phyloP scores from a whole-genome alignment of 2,113 vertebrate species.

The Apodemus speciosus region DNA sequence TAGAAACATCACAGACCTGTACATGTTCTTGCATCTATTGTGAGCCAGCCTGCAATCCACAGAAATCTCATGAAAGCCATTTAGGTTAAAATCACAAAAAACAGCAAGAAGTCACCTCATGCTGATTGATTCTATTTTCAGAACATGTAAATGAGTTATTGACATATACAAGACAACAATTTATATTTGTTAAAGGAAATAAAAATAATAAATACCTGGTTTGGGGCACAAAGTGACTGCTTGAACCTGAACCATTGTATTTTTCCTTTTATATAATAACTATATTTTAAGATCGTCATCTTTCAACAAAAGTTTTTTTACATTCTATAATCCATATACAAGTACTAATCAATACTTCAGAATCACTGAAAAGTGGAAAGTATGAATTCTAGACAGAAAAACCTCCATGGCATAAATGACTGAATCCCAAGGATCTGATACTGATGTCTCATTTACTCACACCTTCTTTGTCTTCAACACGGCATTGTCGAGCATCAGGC shows the following conservation, averaged over 20 bases:
- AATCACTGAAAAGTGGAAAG: neutral
- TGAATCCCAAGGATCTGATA: neutral
- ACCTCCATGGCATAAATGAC: neutral
- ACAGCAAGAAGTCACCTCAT: neutral
- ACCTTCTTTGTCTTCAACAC: neutral
- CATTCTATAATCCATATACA: neutral
- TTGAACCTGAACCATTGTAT: neutral
- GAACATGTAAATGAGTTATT: neutral
- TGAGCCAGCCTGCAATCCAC: neutral
- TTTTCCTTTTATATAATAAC: neutral
- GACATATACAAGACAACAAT: neutral
- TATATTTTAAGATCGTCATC: neutral
- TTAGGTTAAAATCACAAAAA: neutral
- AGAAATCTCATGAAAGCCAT: neutral
- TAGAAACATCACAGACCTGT: neutral
- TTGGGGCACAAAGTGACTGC: neutral
- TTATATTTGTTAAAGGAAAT: neutral
- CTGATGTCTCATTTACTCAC: neutral
- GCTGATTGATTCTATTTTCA: neutral
- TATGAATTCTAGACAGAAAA: neutral
- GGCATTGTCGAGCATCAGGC: neutral
- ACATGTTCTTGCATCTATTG: neutral
- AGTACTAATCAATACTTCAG: neutral
- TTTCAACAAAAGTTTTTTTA: neutral
- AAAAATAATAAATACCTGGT: neutral